Evolutionary conservation across 2,888 invertebrate species (phyloP).

Genomic region (Cryptosula pallasiana): DNA sequence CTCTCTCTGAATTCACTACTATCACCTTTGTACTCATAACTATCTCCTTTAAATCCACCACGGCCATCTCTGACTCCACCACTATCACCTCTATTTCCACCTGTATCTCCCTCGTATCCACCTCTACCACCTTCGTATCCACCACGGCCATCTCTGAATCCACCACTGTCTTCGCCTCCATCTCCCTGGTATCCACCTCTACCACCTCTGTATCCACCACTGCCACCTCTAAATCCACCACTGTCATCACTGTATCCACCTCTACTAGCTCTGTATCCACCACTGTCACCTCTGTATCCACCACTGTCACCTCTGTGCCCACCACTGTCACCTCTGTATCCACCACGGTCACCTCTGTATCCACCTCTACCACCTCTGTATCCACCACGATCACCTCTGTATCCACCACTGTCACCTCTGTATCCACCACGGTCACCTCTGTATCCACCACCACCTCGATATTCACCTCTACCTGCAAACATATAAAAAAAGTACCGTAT

Average conservation of each 20-base stretch:
- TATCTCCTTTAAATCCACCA: conserved; percentile 20
- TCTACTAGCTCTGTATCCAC: conserved; percentile 28
- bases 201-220: conserved; percentile 27
- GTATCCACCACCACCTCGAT: conserved; percentile 24
- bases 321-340: conserved; percentile 21
- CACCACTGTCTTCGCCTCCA: neutral
- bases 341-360: conserved; percentile 6
- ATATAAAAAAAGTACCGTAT: too few species aligned
- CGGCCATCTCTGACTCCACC: conserved; percentile 14
- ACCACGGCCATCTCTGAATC: conserved; percentile 25
- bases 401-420: conserved; percentile 27
- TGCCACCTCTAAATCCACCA: conserved; percentile 27
- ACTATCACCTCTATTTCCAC: conserved; percentile 25
- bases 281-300: conserved; percentile 29
- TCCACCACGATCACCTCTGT: conserved; percentile 30
- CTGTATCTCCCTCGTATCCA: conserved; percentile 24
- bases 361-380: conserved; percentile 29
- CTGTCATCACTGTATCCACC: conserved; percentile 26
- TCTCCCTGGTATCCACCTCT: conserved; percentile 27
- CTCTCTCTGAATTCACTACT: conserved; percentile 26
- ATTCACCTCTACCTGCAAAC: neutral
- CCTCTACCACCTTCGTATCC: conserved; percentile 24
- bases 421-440: conserved; percentile 27
- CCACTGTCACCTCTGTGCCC: too few species aligned
- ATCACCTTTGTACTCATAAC: conserved; percentile 10